A percentile compares a stretch with the other conserved stretches of the same genome.
These are phyloP conservation scores for Tiliacea citrago DNA, from an alignment of 2,888 invertebrate species.

Conservation along the genomic window DNA sequence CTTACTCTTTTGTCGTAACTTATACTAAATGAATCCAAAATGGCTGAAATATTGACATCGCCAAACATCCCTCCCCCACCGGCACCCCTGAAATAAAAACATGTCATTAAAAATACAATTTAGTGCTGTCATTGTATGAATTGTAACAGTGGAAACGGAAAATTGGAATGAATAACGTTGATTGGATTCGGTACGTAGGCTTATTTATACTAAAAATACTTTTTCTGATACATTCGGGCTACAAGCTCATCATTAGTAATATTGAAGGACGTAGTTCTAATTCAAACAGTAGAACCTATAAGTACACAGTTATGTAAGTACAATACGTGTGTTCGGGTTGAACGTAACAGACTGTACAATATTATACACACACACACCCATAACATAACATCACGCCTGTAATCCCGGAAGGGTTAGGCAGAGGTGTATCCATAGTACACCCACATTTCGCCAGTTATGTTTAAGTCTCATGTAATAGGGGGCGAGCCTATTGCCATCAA, in stretches of 20 bases:
- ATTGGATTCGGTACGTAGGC: slow-evolving; percentile 27
- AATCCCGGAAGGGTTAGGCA: too few species aligned
- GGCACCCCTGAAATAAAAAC: slow-evolving; percentile 90
- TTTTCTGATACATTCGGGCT: slow-evolving; percentile 4
- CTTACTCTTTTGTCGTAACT: slow-evolving; percentile 99
- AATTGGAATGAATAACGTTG: slow-evolving; percentile 32
- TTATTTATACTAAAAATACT: slow-evolving; percentile 16
- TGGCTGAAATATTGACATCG: slow-evolving; percentile 98
- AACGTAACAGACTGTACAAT: neutral
- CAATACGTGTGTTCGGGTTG: neutral
- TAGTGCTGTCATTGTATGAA: slow-evolving; percentile 7
- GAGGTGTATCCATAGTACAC: too few species aligned
- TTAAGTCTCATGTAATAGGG: too few species aligned
- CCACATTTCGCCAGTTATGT: too few species aligned
- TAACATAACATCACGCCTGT: too few species aligned
- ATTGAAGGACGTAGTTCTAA: slow-evolving; percentile 3
- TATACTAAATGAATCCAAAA: slow-evolving; percentile 98
- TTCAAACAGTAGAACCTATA: neutral
- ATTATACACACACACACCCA: too few species aligned
- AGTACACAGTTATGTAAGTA: neutral
- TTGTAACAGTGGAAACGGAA: neutral
- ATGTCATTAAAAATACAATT: slow-evolving; percentile 46
- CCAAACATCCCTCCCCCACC: slow-evolving; percentile 96
- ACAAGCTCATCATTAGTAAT: neutral
- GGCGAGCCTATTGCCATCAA: too few species aligned